Conservation (phyloP, 1,140 invertebrate species). For the Octopus sinensis region DNA sequence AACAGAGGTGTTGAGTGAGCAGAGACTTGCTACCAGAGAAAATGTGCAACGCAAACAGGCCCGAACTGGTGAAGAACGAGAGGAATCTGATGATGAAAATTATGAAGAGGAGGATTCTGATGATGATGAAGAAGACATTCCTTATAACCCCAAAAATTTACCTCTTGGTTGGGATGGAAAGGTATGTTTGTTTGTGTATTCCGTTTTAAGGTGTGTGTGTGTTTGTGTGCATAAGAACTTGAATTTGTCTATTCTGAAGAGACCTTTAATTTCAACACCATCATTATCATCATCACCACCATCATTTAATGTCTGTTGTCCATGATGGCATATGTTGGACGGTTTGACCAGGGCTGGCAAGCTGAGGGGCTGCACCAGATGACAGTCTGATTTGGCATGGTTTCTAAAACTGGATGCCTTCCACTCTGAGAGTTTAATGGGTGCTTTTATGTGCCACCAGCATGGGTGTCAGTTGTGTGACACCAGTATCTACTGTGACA, state of each 20-base stretch:
- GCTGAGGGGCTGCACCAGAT: no score
- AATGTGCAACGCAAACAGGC: constrained; percentile 98
- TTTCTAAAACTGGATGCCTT: no score
- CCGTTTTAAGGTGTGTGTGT: not conserved
- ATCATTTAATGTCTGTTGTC: not conserved
- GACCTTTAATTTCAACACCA: not conserved
- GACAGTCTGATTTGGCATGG: no score
- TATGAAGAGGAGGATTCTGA: constrained; percentile 70
- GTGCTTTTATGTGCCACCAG: no score
- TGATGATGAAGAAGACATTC: constrained; percentile 85
- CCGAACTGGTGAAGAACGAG: constrained; percentile 76
- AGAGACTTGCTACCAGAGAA: constrained; percentile 88
- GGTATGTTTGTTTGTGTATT: constrained; percentile 56
- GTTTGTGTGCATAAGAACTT: no score
- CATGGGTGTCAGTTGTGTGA: no score
- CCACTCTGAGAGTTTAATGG: no score
- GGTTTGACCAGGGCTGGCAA: no score
- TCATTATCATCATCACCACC: not conserved
- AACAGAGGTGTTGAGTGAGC: constrained; percentile 68
- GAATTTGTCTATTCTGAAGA: no score
- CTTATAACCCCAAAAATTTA: constrained; percentile 98
- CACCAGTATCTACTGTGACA: no score
- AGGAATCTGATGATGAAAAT: constrained; percentile 71
- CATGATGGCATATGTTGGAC: no score
- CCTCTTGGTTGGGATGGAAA: constrained; percentile 99